Base-by-base conservation (phyloP, 1,140 invertebrate genomes). In the Orius laevigatus region DNA sequence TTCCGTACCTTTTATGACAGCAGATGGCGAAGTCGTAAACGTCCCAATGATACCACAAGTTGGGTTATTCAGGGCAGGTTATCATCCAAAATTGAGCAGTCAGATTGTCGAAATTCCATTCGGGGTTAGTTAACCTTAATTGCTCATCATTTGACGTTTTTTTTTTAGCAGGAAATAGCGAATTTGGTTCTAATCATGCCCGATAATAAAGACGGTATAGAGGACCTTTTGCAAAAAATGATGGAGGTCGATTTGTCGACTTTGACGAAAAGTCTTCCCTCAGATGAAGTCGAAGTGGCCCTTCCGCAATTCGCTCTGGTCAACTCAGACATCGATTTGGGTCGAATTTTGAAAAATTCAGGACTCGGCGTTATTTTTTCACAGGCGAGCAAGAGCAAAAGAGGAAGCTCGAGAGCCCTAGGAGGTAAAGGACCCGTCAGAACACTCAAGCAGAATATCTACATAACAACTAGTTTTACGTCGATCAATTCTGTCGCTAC, bases 31-130 rank as follows among this genome's bases (percentile, higher is more conserved):
- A 16, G 50, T 52, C 8, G 39, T 59, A 5, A 32, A 51, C 5
- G 60, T 63, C 1, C 61, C 61, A 11, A 60, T 63, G 60, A 54
- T 63, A 16, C 60, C 60, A 3, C 58, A 60, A 42, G 53, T 58
- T 11, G 58, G 60, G 5, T 48, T 52, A 2, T 58, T 59, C 39
- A 50, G 56, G 42, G 55, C 52, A 38, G 61, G 61, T 19, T 54
- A 57, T 16, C 34, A 58, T 5, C 46, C 50, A 3, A 46, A 53
- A 32, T 45, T 62, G 1, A 54, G 55, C n/a, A 53, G 54, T 36
- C 36, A 53, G 18, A 58, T 55, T 34, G 57, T 56, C 5, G 56
- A 60, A 40, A 38, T 63, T 18, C 50, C 54, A 8, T 50, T 63
- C 11, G 56, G 60, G 54, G 60, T 62, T 51, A 44, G 48, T 34